Base-by-base conservation (phyloP, 2,888 invertebrate species). In the Melanostoma scalare region DNA sequence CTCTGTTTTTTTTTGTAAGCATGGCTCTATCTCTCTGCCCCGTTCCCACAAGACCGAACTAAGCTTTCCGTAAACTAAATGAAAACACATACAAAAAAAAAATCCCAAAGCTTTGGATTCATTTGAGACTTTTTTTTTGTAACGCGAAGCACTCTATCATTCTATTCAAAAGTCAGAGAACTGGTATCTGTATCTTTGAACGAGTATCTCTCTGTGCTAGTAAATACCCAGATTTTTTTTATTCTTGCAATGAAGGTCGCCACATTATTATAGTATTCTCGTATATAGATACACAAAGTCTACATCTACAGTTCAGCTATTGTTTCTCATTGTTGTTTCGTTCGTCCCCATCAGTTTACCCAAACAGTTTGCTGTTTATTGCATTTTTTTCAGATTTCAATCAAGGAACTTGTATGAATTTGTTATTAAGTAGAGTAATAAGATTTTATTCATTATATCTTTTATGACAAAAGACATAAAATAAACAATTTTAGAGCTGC, bases 81-180 rank as follows among this genome's bases (percentile, higher is more conserved):
- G 2, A 36, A 65, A 30, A 65, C 6, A 69, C n/a, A 38, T 36
- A 72, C 53, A 50, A 69, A 60, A 63, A 72, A 73, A 73, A 73
- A 71, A 52, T 30, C 40, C 61, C 68, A 74, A 84, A 84, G 79
- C 75, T 79, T 84, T 71, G 74, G 74, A 69, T 74, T 84, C 38
- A 74, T 74, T 84, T 71, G 55, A 74, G 67, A 71, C 20, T 20
- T 36, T 75, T 76, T 76, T 67, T 71, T 84, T 74, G 79, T 79
- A 75, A 78, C 84, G 74, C 84, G 79, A 75, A 84, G 79, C 84
- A 84, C 84, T 84, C 84, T 84, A 84, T 84, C 84, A 84, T 84
- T 84, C 84, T 84, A 79, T 84, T 84, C 84, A 84, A 84, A 84
- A 84, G 84, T 84, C 84, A 78, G 84, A 84, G 71, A 84, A 78